These are phyloP conservation scores for Buteo buteo DNA, from an alignment of 2,113 vertebrate species.

Conservation along the genomic window DNA sequence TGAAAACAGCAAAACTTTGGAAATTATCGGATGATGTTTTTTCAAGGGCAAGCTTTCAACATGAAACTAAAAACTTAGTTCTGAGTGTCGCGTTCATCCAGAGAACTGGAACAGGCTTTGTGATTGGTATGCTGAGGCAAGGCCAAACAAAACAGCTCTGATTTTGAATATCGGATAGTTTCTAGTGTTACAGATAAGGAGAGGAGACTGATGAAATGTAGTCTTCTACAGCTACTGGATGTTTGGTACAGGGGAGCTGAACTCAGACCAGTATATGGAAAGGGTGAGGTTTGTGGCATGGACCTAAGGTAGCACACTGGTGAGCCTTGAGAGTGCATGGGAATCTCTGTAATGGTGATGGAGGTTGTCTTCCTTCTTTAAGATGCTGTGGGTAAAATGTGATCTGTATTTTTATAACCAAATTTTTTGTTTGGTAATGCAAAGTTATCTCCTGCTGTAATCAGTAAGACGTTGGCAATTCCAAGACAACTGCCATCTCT, in stretches of 20 bases:
- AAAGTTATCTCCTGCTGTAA: neutral
- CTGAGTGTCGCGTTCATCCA: neutral
- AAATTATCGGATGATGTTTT: neutral
- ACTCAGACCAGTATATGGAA: neutral
- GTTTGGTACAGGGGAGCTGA: neutral
- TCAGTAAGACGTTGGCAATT: neutral
- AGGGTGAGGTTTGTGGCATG: neutral
- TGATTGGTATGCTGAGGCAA: fast-evolving
- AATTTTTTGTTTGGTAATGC: neutral
- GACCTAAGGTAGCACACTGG: fast-evolving
- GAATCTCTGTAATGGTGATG: neutral
- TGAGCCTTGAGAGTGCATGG: neutral
- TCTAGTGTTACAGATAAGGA: neutral
- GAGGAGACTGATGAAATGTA: neutral
- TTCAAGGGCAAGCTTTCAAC: neutral
- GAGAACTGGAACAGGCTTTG: neutral
- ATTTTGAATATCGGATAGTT: neutral
- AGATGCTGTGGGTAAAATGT: neutral
- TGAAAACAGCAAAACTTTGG: neutral
- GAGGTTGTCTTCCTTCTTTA: neutral
- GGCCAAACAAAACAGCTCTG: neutral
- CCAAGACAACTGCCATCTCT: neutral
- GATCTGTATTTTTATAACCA: neutral
- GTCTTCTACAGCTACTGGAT: neutral
- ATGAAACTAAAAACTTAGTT: neutral